Evolutionary conservation across 2,113 vertebrate species (phyloP), one percentile per base, ranked within the genome.

Genomic region (Podiceps cristatus): DNA sequence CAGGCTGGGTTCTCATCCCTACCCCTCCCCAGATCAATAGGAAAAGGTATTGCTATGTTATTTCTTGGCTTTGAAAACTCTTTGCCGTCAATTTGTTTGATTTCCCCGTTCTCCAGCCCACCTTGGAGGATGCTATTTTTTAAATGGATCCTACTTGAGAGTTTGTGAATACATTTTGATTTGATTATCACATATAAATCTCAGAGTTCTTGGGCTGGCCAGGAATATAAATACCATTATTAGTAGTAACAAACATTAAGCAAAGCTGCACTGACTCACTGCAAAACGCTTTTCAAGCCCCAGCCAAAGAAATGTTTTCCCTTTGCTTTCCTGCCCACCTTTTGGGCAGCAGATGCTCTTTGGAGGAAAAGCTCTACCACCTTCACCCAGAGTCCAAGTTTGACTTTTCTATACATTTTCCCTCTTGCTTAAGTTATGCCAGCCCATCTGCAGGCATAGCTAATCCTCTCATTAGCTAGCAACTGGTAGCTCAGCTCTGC

Each of bases 401-500:
- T 90, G 84, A 91, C 91, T 95, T 94, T 71, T 25, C 71, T 59
- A 67, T 20, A 37, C 11, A 1, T 63, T 92, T 95, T 62, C 86
- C 80, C 82, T 96, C 79, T 71, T 68, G 64, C 78, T 90, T 74
- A 74, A 96, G 50, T 90, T 77, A 93, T 91, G 74, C 73, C 78
- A 90, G 85, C 56, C 85, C 93, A 95, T 96, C 83, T 86, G 74
- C 86, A 95, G 77, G 84, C 59, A 13, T 17, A 89, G 55, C 69
- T 96, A 96, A 97, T 96, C 91, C 87, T 83, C 90, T 95, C n/a
- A 20, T 96, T 95, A 96, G 90, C 4, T 75, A 88, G 94, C 95
- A 89, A 64, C 85, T 52, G 85, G 83, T 94, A 76, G 73, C 95
- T 95, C 84, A 42, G 88, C 90, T 93, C 94, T 80, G 92, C 94